These are phyloP conservation scores for Chydorus sphaericus DNA, from an alignment of 2,888 invertebrate species.

Conservation along the genomic window DNA sequence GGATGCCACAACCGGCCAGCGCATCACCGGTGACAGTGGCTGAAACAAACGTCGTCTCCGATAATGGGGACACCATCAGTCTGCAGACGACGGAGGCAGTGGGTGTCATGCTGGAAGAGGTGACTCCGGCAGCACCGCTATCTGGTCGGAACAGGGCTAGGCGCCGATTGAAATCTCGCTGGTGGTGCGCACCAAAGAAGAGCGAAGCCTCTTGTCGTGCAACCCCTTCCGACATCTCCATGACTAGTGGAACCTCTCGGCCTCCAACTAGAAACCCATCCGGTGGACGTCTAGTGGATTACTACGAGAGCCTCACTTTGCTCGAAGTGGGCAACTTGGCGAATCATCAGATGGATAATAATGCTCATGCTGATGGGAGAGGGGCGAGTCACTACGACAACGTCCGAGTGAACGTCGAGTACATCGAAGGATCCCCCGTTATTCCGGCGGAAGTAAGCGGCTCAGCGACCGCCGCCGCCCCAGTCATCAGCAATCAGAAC, in stretches of 20 bases:
- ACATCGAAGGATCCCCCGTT: constrained; percentile 17
- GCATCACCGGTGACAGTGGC: too few relatives aligned
- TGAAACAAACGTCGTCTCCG: neutral
- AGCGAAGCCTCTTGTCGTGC: neutral
- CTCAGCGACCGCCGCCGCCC: neutral
- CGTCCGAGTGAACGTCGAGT: constrained; percentile 23
- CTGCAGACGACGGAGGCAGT: neutral
- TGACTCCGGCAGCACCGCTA: neutral
- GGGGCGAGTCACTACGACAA: constrained; percentile 19
- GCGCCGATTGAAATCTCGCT: too few relatives aligned
- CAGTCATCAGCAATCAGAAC: neutral
- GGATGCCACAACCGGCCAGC: neutral
- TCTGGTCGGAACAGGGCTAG: neutral
- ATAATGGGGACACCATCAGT: neutral
- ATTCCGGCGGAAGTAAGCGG: neutral
- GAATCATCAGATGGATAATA: neutral
- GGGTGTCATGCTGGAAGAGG: neutral
- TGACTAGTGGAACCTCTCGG: neutral
- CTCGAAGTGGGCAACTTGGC: constrained; percentile 1
- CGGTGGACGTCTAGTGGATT: neutral
- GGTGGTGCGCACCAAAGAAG: too few relatives aligned
- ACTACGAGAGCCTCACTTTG: constrained; percentile 8
- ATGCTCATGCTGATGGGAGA: neutral
- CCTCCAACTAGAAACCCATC: neutral
- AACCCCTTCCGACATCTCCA: neutral